Conservation (phyloP, 2,888 invertebrate species). For the Hypolimnas misippus region DNA sequence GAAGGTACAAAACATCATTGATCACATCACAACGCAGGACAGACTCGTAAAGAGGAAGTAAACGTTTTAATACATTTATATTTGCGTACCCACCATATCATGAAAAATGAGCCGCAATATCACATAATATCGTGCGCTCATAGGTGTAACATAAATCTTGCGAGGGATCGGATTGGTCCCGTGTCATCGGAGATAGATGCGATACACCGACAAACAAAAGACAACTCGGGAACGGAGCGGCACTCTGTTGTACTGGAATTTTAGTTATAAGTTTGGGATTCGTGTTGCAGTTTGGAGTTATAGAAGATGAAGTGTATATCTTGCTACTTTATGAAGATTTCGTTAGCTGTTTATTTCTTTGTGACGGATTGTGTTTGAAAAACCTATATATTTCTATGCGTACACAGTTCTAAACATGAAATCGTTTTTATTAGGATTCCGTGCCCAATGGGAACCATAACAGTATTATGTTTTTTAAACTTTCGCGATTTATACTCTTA, state of each 20-base stretch:
- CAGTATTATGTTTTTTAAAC: too few species aligned
- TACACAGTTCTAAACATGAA: too few species aligned
- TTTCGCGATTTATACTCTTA: too few species aligned
- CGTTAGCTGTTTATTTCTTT: neutral
- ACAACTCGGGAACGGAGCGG: neutral
- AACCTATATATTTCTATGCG: neutral
- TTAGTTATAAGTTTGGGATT: neutral
- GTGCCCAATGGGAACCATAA: too few species aligned
- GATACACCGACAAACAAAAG: neutral
- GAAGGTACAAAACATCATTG: too few species aligned
- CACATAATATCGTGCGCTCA: slow-evolving; percentile 1
- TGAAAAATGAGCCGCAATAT: slow-evolving; percentile 4
- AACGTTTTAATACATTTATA: neutral
- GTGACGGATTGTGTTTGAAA: neutral
- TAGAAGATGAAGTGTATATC: neutral
- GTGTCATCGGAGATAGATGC: slow-evolving; percentile 6
- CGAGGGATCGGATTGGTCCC: slow-evolving; percentile 1
- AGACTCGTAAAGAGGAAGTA: neutral
- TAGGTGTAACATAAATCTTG: slow-evolving; percentile 5
- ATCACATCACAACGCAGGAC: too few species aligned
- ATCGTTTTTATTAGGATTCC: too few species aligned
- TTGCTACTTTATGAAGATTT: neutral
- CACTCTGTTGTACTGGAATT: neutral
- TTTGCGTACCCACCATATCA: neutral
- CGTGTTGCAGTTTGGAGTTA: neutral